phyloP scores from a whole-genome alignment of 2,888 invertebrate species.

The Xanthia icteritia region DNA sequence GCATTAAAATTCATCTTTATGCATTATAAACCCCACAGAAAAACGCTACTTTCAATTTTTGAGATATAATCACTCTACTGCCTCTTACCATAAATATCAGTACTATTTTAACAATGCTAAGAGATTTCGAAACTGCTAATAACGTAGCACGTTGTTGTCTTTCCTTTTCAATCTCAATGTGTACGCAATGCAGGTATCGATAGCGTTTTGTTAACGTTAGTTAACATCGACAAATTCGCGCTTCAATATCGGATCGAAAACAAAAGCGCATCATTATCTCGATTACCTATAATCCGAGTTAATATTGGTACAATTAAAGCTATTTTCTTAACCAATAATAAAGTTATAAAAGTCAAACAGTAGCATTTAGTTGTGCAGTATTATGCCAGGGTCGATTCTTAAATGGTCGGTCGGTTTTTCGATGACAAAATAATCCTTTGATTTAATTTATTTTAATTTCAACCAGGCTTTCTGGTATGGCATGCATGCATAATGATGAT shows the following conservation, averaged over 20 bases:
- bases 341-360: no score
- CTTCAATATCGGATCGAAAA: constrained; percentile 9
- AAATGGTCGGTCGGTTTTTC: background rate
- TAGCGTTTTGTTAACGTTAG: background rate
- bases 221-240: background rate
- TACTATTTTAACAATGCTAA: background rate
- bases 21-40: no score
- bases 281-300: background rate
- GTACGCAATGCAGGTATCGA: constrained; percentile 27
- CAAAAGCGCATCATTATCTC: constrained; percentile 18
- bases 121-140: background rate
- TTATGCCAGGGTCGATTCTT: no score
- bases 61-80: background rate
- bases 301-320: constrained; percentile 29
- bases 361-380: no score
- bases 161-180: constrained; percentile 4
- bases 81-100: background rate
- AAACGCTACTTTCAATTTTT: background rate
- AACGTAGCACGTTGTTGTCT: background rate
- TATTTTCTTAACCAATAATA: background rate
- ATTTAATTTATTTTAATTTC: background rate
- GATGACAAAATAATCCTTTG: background rate
- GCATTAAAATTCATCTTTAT: background rate
- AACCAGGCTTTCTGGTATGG: background rate
- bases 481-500: background rate